Evolutionary conservation across 2,888 invertebrate genomes (phyloP), one percentile per base, ranked within the genome.

Genomic region (Melanophora roralis): DNA sequence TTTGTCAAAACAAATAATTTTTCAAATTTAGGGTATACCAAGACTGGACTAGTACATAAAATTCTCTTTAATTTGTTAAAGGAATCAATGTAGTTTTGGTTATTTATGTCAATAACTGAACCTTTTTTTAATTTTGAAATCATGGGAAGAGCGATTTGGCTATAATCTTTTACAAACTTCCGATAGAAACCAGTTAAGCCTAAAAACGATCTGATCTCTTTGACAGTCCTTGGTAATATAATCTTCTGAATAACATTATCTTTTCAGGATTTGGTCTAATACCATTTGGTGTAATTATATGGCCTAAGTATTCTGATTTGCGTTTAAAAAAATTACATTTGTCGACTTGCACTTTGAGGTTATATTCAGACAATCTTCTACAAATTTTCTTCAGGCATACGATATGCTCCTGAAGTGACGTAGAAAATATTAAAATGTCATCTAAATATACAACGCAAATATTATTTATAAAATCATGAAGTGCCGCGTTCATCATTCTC

Each of bases 1-100:
- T 43, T 1, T 0, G 60, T 72, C 19, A 72, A 62, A 12, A 53
- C 53, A 43, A 64, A 72, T 12, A 32, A n/a, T 19, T 62, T 71
- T 14, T 60, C 40, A 71, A 71, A 71, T 6, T 71, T 38, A 1
- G 72, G 72, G 43, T 62, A 72, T n/a, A 55, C 59, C 19, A 74
- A 34, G 8, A 74, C 43, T 5, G 74, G 67, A 8, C 3, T 34
- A 5, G 32, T 9, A 32, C 62, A 62, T 36, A 64, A 38, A 14
- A 67, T 36, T 47, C 21, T 67, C 21, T 60, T 67, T 27, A 60
- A 34, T 21, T 75, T 68, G 60, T 21, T 49, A 38, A 74, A 67
- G n/a, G 65, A 40, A 59, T 74, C 74, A 8, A 74, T 49, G 38
- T 57, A 74, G 5, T 19, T 19, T 19, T 43, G 47, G 14, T 74